These are phyloP conservation scores for Amphiprion ocellaris DNA, from an alignment of 2,113 vertebrate genomes.

Conservation along the genomic window DNA sequence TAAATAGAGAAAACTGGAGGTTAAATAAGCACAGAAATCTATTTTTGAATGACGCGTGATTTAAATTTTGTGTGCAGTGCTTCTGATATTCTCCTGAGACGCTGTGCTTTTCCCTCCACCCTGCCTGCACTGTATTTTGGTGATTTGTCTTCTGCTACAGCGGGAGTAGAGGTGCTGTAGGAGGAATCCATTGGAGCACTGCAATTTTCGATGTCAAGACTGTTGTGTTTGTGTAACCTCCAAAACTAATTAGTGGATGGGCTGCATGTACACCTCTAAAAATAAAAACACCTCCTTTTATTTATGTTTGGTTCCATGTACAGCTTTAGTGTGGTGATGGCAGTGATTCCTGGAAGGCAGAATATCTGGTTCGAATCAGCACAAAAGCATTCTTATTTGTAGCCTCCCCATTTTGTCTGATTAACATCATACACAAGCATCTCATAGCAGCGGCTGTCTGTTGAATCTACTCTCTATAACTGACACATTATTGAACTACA, in stretches of 20 bases:
- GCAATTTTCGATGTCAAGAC: constrained; percentile 15
- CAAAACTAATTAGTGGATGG: not conserved
- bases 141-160: not conserved
- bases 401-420: not conserved
- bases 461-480: constrained; percentile 4
- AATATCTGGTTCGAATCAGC: not conserved
- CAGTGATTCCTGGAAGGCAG: not conserved
- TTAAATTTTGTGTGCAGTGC: no score
- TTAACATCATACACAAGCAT: not conserved
- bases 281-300: not conserved
- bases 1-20: not conserved
- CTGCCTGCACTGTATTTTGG: not conserved
- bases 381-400: not conserved
- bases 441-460: constrained; percentile 3
- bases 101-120: not conserved
- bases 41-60: not conserved
- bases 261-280: not conserved
- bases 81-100: no score
- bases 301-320: no score
- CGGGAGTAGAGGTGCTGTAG: no score
- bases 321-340: not conserved
- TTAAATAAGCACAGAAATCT: not conserved
- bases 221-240: not conserved
- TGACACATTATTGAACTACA: not conserved
- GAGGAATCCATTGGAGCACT: not conserved